A percentile compares a stretch with the other conserved stretches of the same genome.
Evolutionary conservation across 2,888 invertebrate species (phyloP).

Genomic region (Cheilosia impressa): DNA sequence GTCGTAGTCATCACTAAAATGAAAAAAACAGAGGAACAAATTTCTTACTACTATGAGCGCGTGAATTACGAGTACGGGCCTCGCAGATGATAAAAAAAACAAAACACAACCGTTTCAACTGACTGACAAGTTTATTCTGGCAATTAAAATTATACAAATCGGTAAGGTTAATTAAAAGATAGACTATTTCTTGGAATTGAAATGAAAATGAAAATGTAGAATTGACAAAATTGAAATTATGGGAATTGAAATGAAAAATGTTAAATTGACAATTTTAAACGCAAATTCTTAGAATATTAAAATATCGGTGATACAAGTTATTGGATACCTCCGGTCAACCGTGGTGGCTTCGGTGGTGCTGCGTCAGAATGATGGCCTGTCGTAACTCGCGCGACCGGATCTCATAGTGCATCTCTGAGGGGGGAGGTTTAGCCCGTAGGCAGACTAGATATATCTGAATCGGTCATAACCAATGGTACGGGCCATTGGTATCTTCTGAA

Average conservation of each 20-base stretch:
- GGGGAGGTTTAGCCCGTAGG: too few species aligned
- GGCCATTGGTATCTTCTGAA: too few species aligned
- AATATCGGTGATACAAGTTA: too few species aligned
- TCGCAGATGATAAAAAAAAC: not conserved
- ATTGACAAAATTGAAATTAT: not conserved
- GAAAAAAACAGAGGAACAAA: too few species aligned
- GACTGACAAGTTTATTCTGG: not conserved
- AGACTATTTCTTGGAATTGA: not conserved
- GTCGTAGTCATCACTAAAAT: too few species aligned
- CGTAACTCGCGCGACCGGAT: not conserved
- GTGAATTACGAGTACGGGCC: too few species aligned
- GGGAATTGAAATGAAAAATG: not conserved
- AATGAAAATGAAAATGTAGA: not conserved
- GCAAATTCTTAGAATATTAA: too few species aligned
- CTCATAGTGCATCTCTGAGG: too few species aligned
- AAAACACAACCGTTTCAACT: not conserved
- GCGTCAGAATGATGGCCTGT: not conserved
- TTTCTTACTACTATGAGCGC: too few species aligned
- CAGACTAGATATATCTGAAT: too few species aligned
- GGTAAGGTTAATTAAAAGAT: not conserved
- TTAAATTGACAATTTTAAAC: not conserved
- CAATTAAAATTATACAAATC: not conserved
- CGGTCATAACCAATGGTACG: too few species aligned
- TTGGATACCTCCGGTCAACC: not conserved
- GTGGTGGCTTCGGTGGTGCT: slow-evolving; percentile 1